Conservation (phyloP, 2,113 vertebrate genomes). For the Platycercus adscitus region DNA sequence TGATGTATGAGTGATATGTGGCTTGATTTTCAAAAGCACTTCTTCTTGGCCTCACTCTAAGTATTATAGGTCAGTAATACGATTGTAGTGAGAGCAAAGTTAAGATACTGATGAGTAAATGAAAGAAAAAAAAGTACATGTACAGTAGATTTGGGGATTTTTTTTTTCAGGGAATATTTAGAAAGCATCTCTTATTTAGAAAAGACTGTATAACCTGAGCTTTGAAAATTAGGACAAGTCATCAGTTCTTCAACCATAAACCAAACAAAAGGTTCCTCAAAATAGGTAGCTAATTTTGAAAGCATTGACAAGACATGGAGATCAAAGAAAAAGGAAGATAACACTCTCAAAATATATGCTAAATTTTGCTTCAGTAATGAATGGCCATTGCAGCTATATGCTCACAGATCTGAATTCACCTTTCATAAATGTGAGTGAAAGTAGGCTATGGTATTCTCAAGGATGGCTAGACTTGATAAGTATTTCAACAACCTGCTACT, state of each 20-base stretch:
- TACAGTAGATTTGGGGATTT: neutral
- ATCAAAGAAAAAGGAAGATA: neutral
- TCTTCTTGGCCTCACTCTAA: neutral
- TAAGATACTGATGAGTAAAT: neutral
- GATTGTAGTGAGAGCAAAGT: neutral
- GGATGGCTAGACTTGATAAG: neutral
- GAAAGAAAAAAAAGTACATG: neutral
- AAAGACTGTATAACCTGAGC: neutral
- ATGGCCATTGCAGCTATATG: neutral
- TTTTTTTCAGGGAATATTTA: neutral
- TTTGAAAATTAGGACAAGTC: neutral
- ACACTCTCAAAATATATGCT: neutral
- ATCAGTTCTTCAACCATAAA: neutral
- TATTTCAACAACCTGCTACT: neutral
- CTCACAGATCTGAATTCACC: neutral
- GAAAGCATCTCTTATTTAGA: neutral
- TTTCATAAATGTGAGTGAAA: neutral
- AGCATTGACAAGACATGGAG: rapidly evolving
- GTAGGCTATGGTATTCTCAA: neutral
- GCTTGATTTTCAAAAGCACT: constrained; percentile 1
- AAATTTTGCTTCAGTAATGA: neutral
- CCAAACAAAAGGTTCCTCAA: neutral
- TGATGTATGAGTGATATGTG: neutral
- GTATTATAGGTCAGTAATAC: neutral
- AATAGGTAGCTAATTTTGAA: neutral